Percentiles rank a stretch among this genome's conserved stretches.
Evolutionary conservation across 1,140 invertebrate genomes (phyloP).

Genomic region (Nilaparvata lugens): DNA sequence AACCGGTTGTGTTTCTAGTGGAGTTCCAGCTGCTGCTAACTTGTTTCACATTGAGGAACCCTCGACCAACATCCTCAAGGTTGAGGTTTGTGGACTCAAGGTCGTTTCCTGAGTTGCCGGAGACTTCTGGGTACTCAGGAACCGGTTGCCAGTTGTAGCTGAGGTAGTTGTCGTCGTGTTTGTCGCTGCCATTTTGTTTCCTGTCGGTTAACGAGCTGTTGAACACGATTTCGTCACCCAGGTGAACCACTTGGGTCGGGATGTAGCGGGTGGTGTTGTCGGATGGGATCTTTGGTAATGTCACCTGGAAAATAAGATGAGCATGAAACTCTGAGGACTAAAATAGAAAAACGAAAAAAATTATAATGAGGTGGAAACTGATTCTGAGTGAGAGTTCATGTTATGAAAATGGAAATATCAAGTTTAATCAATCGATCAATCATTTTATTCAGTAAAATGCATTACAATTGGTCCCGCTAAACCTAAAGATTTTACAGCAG

Average conservation of each 20-base stretch:
- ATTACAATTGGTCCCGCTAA: no score
- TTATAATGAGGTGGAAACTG: no score
- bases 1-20: background rate
- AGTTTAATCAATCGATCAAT: no score
- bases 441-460: no score
- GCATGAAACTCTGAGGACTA: background rate
- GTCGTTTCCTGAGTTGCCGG: slow-evolving; percentile 11
- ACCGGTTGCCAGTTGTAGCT: slow-evolving; percentile 22
- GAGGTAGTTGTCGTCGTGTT: slow-evolving; percentile 19
- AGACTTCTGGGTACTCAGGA: slow-evolving; percentile 13
- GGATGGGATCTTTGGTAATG: background rate
- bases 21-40: background rate
- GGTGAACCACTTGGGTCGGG: slow-evolving; percentile 32
- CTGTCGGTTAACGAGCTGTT: background rate
- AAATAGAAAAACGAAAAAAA: background rate
- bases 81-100: background rate
- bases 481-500: no score
- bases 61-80: background rate
- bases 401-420: no score
- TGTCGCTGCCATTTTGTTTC: background rate
- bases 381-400: no score
- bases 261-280: slow-evolving; percentile 6
- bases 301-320: slow-evolving; percentile 3
- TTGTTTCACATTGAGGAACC: background rate
- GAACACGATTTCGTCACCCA: slow-evolving; percentile 23